Conservation (phyloP, 1,140 invertebrate species). For the Bathynomus jamesi region DNA sequence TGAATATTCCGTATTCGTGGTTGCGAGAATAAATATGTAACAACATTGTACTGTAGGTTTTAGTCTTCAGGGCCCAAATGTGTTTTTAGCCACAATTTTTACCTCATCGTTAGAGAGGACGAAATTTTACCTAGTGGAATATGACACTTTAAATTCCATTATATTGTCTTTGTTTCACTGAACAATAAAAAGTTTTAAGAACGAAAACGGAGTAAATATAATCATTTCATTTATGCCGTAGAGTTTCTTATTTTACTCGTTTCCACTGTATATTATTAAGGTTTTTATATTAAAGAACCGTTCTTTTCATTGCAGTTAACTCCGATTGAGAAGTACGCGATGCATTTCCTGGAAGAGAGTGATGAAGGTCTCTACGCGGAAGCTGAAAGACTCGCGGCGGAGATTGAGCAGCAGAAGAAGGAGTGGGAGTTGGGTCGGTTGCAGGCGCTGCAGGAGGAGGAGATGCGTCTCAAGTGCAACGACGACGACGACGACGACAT, state of each 20-base stretch:
- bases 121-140: no score
- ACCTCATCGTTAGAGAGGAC: no score
- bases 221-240: no score
- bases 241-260: no score
- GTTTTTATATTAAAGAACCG: no score
- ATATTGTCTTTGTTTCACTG: no score
- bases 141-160: no score
- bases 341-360: conserved; percentile 78
- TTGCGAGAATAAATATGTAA: background rate
- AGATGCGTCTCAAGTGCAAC: conserved; percentile 44
- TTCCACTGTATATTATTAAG: no score
- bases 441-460: conserved; percentile 51
- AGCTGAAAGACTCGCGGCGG: conserved; percentile 73
- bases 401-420: conserved; percentile 81
- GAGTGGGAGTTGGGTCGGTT: conserved; percentile 87
- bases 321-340: conserved; percentile 86
- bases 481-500: conserved; percentile 36
- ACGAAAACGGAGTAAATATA: no score
- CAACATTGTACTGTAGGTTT: background rate
- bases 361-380: conserved; percentile 78
- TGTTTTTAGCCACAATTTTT: background rate
- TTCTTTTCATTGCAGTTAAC: conserved; percentile 57
- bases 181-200: no score
- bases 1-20: background rate
- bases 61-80: background rate